Evolutionary conservation across 2,113 vertebrate genomes (phyloP).

Genomic region (Mixornis gularis): DNA sequence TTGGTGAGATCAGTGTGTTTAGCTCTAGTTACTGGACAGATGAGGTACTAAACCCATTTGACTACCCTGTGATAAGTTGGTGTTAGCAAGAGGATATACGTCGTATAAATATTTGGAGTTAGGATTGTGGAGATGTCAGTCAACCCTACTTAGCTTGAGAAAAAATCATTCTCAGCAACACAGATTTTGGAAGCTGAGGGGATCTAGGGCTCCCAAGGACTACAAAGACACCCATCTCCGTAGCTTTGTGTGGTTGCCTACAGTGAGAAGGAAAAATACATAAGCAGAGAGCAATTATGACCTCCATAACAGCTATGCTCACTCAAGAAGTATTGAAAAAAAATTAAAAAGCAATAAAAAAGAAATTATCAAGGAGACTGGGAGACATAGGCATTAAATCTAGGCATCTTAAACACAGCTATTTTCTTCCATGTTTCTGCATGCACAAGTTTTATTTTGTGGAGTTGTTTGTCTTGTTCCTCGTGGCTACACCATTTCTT

Average conservation of each 20-base stretch:
- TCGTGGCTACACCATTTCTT: neutral
- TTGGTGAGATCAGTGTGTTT: neutral
- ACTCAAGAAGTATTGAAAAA: neutral
- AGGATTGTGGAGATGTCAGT: neutral
- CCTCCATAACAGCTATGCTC: neutral
- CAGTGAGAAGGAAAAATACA: neutral
- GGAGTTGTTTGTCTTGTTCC: neutral
- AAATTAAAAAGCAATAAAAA: neutral
- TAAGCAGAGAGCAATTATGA: neutral
- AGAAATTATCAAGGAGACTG: neutral
- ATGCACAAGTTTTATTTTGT: neutral
- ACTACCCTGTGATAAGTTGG: neutral
- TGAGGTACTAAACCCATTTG: slow-evolving; percentile 13
- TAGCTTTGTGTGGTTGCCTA: neutral
- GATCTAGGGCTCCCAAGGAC: neutral
- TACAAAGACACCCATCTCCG: neutral
- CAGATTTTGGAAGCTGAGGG: neutral
- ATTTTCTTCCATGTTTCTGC: neutral
- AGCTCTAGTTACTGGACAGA: neutral
- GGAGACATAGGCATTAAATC: neutral
- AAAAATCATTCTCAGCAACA: neutral
- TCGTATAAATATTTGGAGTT: neutral
- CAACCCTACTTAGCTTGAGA: neutral
- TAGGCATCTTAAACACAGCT: neutral
- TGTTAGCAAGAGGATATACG: neutral